Evolutionary conservation across 2,113 vertebrate genomes (phyloP), one percentile per base, ranked within the genome.

Genomic region (Aptenodytes forsteri): DNA sequence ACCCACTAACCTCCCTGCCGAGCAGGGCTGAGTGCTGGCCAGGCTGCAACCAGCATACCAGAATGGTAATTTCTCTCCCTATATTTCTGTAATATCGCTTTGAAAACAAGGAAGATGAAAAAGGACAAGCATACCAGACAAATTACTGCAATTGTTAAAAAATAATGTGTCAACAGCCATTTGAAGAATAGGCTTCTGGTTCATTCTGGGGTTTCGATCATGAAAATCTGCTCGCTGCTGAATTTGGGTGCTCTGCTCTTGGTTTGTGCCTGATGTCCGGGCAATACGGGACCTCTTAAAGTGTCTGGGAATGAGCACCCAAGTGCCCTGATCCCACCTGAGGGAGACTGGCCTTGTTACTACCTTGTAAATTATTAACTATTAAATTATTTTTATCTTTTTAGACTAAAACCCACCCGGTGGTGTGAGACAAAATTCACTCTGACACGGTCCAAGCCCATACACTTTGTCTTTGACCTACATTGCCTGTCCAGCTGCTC

Each of bases 201-300:
- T 76, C 7, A 0, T 25, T 25, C 29, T 10, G 46, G 29, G 38
- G 59, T n/a, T 59, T 59, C 0, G 10, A 12, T 20, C 7, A 0
- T 6, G 19, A 26, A 32, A 58, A 71, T 22, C 58, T 44, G 26
- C 89, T 40, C 1, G 2, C 34, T 21, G 85, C 15, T 13, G 50
- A 16, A 5, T n/a, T 18, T 3, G 50, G 58, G 47, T 8, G 71
- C 80, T 66, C 34, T 11, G 52, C 52, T 42, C 71, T 18, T 2
- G 30, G 19, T 19, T 44, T 46, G 62, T 18, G 62, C 49, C 40
- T 5, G 15, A 4, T 12, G 65, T 38, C 54, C 42, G 3, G 2
- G 78, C 34, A 17, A 8, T 11, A 6, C 4, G 22, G 23, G 25
- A 40, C 49, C 32, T 65, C 58, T 17, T 8, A 2, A 32, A 20